These are phyloP conservation scores for Drosophila equinoxialis DNA, from an alignment of 1,140 invertebrate species.

Conservation along the genomic window DNA sequence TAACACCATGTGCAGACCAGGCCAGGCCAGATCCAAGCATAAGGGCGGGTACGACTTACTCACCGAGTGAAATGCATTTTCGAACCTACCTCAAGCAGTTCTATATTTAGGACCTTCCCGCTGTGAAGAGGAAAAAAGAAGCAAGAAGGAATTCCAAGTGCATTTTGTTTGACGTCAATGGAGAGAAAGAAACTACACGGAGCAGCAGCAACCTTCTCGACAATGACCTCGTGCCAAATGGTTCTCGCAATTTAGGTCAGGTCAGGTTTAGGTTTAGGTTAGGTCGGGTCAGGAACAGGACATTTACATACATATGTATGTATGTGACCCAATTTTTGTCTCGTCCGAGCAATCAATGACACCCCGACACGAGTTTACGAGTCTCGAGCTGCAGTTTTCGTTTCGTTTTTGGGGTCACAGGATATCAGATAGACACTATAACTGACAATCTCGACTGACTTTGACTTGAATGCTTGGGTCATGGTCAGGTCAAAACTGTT, in stretches of 20 bases:
- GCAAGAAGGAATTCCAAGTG: conserved; percentile 13
- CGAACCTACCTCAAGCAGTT: conserved; percentile 76
- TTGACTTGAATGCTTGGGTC: not conserved
- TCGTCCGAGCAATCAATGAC: not conserved
- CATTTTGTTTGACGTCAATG: conserved; percentile 11
- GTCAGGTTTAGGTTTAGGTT: not conserved
- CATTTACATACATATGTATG: conserved; percentile 3
- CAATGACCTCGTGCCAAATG: conserved; percentile 8
- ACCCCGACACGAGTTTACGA: not conserved
- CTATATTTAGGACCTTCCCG: conserved; percentile 68
- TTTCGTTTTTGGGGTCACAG: not conserved
- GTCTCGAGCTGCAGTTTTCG: not conserved
- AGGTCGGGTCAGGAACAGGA: conserved; percentile 5
- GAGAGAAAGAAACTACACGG: not conserved
- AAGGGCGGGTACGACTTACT: conserved; percentile 47
- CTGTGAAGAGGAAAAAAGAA: not conserved
- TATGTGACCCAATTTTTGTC: not conserved
- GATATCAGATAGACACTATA: not conserved
- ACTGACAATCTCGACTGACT: not conserved
- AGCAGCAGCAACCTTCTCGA: not conserved
- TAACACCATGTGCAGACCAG: conserved; percentile 19
- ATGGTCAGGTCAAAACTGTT: conserved; percentile 3
- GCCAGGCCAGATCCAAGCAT: conserved; percentile 18
- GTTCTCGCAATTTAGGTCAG: not conserved
- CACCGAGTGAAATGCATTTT: conserved; percentile 26